These are phyloP conservation scores for Acrossocheilus wenchowensis DNA, from an alignment of 2,797 vertebrate species.

Conservation along the genomic window DNA sequence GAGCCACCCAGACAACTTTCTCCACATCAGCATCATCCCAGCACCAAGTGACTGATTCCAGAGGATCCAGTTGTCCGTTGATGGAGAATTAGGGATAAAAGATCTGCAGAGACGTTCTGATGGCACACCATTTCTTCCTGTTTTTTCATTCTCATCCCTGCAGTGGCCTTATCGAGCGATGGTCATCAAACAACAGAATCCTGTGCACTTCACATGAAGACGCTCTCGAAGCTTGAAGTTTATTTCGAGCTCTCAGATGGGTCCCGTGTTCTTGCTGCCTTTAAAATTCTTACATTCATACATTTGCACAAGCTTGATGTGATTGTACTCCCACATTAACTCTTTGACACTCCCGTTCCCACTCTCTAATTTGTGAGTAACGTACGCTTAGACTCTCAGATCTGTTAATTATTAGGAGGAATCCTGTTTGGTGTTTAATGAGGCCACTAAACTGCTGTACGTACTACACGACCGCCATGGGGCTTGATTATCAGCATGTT, in stretches of 20 bases:
- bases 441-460: constrained; percentile 75
- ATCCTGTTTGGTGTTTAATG: constrained; percentile 74
- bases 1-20: constrained; percentile 99
- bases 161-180: constrained; percentile 24
- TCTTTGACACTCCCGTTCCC: constrained; percentile 17
- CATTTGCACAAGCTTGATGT: constrained; percentile 28
- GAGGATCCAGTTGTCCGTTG: neutral
- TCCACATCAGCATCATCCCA: constrained; percentile 93
- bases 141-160: constrained; percentile 8
- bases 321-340: constrained; percentile 31
- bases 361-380: constrained; percentile 52
- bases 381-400: constrained; percentile 66
- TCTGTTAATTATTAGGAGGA: constrained; percentile 74
- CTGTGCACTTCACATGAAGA: neutral
- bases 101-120: constrained; percentile 5
- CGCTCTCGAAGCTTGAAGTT: neutral
- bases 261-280: constrained; percentile 38
- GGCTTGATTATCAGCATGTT: constrained; percentile 64
- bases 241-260: constrained; percentile 2
- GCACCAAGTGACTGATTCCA: constrained; percentile 85
- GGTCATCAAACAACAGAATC: constrained; percentile 8
- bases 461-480: constrained; percentile 61
- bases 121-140: neutral
- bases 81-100: neutral
- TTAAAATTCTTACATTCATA: constrained; percentile 16